These are phyloP conservation scores for Myotis daubentonii DNA, from an alignment of 2,797 vertebrate genomes.

Conservation along the genomic window DNA sequence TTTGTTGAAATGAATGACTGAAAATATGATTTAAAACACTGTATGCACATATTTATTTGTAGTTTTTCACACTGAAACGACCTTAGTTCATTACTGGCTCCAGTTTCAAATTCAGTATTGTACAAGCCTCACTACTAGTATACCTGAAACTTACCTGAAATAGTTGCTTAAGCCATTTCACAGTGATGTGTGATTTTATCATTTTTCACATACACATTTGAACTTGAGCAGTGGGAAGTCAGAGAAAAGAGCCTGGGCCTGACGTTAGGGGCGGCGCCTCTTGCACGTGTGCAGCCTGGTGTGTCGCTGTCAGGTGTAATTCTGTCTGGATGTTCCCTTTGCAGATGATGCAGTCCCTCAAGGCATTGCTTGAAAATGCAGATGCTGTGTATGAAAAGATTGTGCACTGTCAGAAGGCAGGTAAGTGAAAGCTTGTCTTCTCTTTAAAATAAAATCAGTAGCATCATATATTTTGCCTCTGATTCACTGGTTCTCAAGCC, in stretches of 20 bases:
- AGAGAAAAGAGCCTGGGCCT: not conserved
- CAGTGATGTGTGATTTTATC: not conserved
- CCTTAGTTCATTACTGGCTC: not conserved
- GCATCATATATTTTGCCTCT: not conserved
- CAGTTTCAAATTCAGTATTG: not conserved
- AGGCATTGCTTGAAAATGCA: conserved; percentile 91
- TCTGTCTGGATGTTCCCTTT: conserved; percentile 70
- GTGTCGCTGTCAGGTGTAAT: not conserved
- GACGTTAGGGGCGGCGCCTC: not conserved
- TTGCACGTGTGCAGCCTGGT: rapidly evolving
- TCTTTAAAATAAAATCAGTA: not conserved
- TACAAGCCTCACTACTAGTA: not conserved
- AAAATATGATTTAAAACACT: not conserved
- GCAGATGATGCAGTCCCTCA: conserved; percentile 97
- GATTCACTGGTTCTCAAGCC: not conserved
- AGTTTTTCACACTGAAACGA: not conserved
- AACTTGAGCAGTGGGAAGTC: not conserved
- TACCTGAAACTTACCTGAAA: not conserved
- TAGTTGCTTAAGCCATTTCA: not conserved
- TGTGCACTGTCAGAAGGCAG: conserved; percentile 95
- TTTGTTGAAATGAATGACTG: not conserved
- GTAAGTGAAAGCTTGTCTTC: conserved; percentile 84
- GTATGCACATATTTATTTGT: not conserved
- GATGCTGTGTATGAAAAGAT: conserved; percentile 94
- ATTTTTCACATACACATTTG: not conserved